Percentiles rank a stretch among this genome's conserved stretches.
Evolutionary conservation across 1,140 invertebrate genomes (phyloP).

Genomic region (Papilio dardanus): DNA sequence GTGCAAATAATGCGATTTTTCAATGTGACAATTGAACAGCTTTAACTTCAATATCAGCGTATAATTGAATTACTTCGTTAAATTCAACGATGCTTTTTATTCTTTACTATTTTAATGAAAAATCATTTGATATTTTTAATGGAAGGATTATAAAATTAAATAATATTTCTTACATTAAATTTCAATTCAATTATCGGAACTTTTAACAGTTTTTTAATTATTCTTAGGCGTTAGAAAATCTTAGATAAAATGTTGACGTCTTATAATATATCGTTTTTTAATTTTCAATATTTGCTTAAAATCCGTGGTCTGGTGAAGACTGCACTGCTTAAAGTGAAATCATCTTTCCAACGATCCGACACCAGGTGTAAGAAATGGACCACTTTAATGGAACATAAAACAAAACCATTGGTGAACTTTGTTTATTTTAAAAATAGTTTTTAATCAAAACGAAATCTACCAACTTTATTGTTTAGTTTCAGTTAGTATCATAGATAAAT

Average conservation of each 20-base stretch:
- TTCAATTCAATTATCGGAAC: too few species aligned
- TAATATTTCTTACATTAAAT: too few species aligned
- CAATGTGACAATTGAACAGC: conserved; percentile 29
- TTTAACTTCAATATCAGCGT: not conserved
- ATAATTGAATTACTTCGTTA: conserved; percentile 26
- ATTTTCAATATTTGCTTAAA: not conserved
- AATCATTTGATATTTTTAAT: not conserved
- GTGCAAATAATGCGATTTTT: conserved; percentile 27
- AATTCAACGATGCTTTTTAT: conserved; percentile 11
- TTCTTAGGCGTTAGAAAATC: too few species aligned
- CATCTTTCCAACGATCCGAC: conserved; percentile 25
- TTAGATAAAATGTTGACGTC: not conserved
- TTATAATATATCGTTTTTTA: too few species aligned
- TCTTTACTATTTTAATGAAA: not conserved
- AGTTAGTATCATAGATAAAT: not conserved
- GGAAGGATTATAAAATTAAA: not conserved
- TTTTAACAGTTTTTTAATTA: too few species aligned
- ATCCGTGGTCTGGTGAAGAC: not conserved
- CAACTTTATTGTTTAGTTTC: not conserved
- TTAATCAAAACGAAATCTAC: not conserved
- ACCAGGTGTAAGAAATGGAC: conserved; percentile 34
- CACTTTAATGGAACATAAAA: conserved; percentile 32
- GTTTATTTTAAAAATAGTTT: conserved; percentile 19
- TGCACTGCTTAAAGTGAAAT: not conserved
- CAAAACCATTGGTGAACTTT: conserved; percentile 24